Base-by-base conservation (phyloP, 2,888 invertebrate genomes). In the Stenchaetothrips biformis region DNA sequence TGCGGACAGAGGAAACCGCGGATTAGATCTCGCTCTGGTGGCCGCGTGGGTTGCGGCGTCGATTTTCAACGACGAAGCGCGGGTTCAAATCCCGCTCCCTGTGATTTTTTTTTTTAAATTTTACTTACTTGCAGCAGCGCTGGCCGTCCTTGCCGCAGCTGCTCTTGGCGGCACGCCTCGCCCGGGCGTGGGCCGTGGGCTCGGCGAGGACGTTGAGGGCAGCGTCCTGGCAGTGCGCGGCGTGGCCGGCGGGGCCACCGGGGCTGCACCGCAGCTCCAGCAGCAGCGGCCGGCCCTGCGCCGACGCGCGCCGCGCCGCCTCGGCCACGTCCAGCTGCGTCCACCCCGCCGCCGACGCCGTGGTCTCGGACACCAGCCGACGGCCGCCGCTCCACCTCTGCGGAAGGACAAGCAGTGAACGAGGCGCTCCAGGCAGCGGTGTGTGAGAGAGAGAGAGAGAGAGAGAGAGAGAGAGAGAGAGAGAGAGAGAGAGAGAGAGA, bases 231-330 rank as follows among this genome's bases (percentile, higher is more conserved):
- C 67, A 74, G 9, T 25, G 67, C 67, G 21, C 21, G 67, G n/a
- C n/a, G 9, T 25, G 37, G 37, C 67, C 67, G 67, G 9, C 67
- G 67, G 1, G 37, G 37, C 37, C 37, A 4, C 37, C 37, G 37
- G 1, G 37, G 37, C 59, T 25, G 67, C 67, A 74, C 7, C 67
- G 21, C 67, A 74, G 67, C 67, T 74, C 67, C 67, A 74, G 67
- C 67, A 74, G 67, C 67, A 74, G 67, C 67, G 67, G 67, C 67
- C 21, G 7, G 6, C 67, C 67, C 25, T 11, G 25, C 25, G 67
- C 21, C 25, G 67, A 21, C 67, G 67, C 67, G 21, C 67, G 67
- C 67, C 25, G 67, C 67, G 67, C 67, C 67, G 67, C 67, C 25
- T n/a, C 25, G 21, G 25, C 21, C 67, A 21, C 67, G 9, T 7